Evolutionary conservation across 30 jellyfish, hydroid and myxozoan genomes (phyloP).

Genomic region (Euphysa ruthae): DNA sequence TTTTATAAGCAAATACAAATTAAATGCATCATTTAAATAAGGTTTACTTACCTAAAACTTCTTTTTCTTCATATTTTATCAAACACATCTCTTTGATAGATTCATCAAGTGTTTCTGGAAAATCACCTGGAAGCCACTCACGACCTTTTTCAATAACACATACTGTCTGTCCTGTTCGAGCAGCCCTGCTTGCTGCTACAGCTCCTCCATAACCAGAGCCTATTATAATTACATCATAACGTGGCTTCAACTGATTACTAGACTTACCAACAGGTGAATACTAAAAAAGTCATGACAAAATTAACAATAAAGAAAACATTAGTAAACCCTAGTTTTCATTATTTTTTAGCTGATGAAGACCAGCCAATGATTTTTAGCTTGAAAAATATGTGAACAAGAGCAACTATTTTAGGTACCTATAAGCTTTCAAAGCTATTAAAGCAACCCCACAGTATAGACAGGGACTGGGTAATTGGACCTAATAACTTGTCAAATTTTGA

Average conservation of each 20-base stretch:
- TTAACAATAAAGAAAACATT: background rate
- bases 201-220: slow-evolving; percentile 99
- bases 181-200: slow-evolving; percentile 93
- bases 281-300: slow-evolving; percentile 15
- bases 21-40: background rate
- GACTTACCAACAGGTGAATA: slow-evolving; percentile 69
- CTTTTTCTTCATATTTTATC: slow-evolving; percentile 27
- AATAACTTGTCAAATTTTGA: too few species aligned
- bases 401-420: too few species aligned
- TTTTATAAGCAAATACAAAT: background rate
- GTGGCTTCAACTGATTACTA: slow-evolving; percentile 47
- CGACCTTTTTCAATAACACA: slow-evolving; percentile 83
- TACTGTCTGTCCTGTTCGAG: slow-evolving; percentile 82
- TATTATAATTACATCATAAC: slow-evolving; percentile 75
- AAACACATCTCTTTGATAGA: slow-evolving; percentile 45
- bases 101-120: slow-evolving; percentile 89
- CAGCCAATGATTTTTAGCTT: too few species aligned
- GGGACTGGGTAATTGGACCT: too few species aligned
- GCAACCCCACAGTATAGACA: too few species aligned
- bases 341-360: too few species aligned
- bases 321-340: too few species aligned
- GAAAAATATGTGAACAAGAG: too few species aligned
- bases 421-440: too few species aligned
- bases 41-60: slow-evolving; percentile 12
- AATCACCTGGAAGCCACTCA: slow-evolving; percentile 97